phyloP scores from a whole-genome alignment of 2,888 invertebrate species.

The Zele albiditarsus region DNA sequence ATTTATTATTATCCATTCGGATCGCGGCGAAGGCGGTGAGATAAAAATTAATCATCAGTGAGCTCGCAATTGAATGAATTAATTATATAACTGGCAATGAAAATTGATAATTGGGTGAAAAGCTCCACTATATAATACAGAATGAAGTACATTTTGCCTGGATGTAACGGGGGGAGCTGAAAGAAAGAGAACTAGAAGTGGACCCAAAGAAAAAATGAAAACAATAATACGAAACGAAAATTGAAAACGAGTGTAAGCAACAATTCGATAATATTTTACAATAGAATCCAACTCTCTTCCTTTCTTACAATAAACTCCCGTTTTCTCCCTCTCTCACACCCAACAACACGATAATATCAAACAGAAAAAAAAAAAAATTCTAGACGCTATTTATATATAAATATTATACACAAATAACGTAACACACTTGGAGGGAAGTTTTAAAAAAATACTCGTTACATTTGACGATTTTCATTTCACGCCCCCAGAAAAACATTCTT shows the following conservation, averaged over 20 bases:
- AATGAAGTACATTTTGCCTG: slow-evolving; percentile 70
- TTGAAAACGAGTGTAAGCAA: slow-evolving; percentile 69
- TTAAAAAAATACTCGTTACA: not conserved
- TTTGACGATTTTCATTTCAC: not conserved
- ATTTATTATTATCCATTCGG: not conserved
- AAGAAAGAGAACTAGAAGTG: not conserved
- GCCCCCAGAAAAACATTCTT: not conserved
- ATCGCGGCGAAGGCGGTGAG: not conserved
- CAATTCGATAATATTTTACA: slow-evolving; percentile 58
- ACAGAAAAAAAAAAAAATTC: slow-evolving; percentile 5
- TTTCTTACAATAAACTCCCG: slow-evolving; percentile 4
- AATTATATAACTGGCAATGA: not conserved
- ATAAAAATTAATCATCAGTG: not conserved
- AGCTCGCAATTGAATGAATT: not conserved
- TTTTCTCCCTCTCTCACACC: not conserved
- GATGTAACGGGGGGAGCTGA: not conserved
- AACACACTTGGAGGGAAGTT: slow-evolving; percentile 57
- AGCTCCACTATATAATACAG: slow-evolving; percentile 60
- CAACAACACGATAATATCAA: slow-evolving; percentile 3
- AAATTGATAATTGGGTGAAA: not conserved
- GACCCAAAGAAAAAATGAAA: not conserved
- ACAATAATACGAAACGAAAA: slow-evolving; percentile 2
- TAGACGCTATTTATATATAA: slow-evolving; percentile 58
- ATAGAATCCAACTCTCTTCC: slow-evolving; percentile 24
- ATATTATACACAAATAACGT: slow-evolving; percentile 70